Evolutionary conservation across 2,113 vertebrate genomes (phyloP).

Genomic region (Oplegnathus fasciatus): DNA sequence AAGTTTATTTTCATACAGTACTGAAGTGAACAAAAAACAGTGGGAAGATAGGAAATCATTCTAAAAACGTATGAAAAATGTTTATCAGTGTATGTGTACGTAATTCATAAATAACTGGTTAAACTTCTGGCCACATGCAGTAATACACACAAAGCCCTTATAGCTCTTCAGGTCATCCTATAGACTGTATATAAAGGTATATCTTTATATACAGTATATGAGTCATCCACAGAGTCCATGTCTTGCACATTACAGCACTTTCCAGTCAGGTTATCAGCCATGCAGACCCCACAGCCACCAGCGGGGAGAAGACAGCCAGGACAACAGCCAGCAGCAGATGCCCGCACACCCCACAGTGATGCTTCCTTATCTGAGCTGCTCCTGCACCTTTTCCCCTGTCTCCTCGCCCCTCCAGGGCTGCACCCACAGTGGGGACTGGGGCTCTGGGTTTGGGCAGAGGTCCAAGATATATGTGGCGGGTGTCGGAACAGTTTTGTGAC

Average conservation of each 20-base stretch:
- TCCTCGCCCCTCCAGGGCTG: neutral
- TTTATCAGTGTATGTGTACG: neutral
- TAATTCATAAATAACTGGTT: neutral
- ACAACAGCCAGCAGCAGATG: constrained; percentile 29
- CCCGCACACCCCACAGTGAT: constrained; percentile 1
- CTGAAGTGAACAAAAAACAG: neutral
- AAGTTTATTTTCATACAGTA: neutral
- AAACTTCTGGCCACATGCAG: neutral
- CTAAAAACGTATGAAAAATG: neutral
- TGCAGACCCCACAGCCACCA: constrained; percentile 31
- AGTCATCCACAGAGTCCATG: neutral
- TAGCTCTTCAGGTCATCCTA: neutral
- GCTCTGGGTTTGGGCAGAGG: neutral
- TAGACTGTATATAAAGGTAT: neutral
- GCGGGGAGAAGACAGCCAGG: constrained; percentile 25
- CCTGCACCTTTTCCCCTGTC: neutral
- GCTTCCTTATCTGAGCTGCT: neutral
- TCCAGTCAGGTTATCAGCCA: constrained; percentile 24
- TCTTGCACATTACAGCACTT: constrained; percentile 11
- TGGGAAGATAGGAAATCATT: neutral
- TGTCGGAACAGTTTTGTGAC: neutral
- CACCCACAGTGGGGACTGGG: neutral
- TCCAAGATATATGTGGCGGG: neutral
- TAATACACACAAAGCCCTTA: neutral
- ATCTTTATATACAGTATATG: neutral